Evolutionary conservation across 2,797 vertebrate species (phyloP).

Genomic region (Syndactyla subalaris): DNA sequence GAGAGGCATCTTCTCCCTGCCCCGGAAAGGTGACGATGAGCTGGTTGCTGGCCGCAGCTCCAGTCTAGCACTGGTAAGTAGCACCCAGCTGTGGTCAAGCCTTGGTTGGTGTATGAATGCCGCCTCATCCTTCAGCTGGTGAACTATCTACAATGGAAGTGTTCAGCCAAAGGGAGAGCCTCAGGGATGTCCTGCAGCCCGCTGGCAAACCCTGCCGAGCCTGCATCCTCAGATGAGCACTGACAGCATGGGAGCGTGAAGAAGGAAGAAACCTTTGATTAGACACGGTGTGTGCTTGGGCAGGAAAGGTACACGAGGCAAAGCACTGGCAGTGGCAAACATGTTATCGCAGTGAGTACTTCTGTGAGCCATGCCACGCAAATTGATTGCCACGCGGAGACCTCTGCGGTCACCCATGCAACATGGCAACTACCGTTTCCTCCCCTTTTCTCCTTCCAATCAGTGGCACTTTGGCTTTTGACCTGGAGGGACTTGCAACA

Average conservation of each 20-base stretch:
- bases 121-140: background rate
- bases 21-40: fast-evolving
- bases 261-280: background rate
- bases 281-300: fast-evolving
- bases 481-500: background rate
- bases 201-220: background rate
- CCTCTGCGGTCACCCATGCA: fast-evolving
- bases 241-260: fast-evolving
- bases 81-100: background rate
- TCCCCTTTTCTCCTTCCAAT: background rate
- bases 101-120: background rate
- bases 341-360: background rate
- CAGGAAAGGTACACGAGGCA: background rate
- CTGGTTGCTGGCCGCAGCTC: background rate
- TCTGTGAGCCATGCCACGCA: background rate
- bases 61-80: background rate
- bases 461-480: background rate
- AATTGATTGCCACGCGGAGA: fast-evolving
- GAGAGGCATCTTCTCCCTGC: background rate
- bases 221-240: background rate
- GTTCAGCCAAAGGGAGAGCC: background rate
- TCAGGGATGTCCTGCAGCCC: background rate
- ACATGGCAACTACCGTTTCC: background rate
- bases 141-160: background rate
- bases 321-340: background rate